Conservation (phyloP, 2,888 invertebrate species). For the Ischnus inquisitorius region DNA sequence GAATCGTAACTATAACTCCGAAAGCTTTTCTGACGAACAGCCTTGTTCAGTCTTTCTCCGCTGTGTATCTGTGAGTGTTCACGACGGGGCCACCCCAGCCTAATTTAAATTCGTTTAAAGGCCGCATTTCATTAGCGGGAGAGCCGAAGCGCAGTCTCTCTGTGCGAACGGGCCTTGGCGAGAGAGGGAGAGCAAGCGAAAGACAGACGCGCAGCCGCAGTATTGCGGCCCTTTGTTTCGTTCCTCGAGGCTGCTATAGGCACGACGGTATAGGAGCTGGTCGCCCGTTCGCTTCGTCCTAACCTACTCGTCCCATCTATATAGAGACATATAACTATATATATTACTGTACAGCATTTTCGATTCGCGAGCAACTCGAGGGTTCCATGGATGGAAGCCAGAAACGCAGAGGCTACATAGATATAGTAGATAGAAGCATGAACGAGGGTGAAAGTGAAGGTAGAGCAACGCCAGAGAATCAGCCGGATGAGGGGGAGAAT, state of each 20-base stretch:
- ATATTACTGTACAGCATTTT: slow-evolving; percentile 46
- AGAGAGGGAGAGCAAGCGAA: not conserved
- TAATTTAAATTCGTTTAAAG: slow-evolving; percentile 80
- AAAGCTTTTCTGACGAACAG: slow-evolving; percentile 56
- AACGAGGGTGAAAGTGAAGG: slow-evolving; percentile 40
- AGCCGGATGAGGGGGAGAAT: slow-evolving; percentile 54
- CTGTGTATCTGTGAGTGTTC: slow-evolving; percentile 36
- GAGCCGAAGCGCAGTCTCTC: slow-evolving; percentile 59
- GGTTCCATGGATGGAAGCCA: slow-evolving; percentile 53
- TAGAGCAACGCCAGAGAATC: slow-evolving; percentile 42
- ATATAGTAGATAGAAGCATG: slow-evolving; percentile 12
- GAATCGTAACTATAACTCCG: slow-evolving; percentile 22
- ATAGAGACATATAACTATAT: slow-evolving; percentile 24
- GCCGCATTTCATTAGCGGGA: slow-evolving; percentile 74
- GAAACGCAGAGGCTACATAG: slow-evolving; percentile 59
- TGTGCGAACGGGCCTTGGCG: slow-evolving; percentile 54
- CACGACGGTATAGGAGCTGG: slow-evolving; percentile 40
- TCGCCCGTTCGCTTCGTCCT: slow-evolving; percentile 25
- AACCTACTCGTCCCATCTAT: slow-evolving; percentile 17
- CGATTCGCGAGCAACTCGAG: slow-evolving; percentile 59
- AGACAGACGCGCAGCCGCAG: slow-evolving; percentile 64
- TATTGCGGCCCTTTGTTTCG: slow-evolving; percentile 70
- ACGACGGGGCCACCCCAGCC: slow-evolving; percentile 64
- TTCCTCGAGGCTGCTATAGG: slow-evolving; percentile 35
- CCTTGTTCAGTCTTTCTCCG: slow-evolving; percentile 47